Percentiles rank a stretch among this genome's conserved stretches.
Conservation (phyloP, 35 echinoderm and acorn worm genomes). For the Apostichopus parvimensis region DNA sequence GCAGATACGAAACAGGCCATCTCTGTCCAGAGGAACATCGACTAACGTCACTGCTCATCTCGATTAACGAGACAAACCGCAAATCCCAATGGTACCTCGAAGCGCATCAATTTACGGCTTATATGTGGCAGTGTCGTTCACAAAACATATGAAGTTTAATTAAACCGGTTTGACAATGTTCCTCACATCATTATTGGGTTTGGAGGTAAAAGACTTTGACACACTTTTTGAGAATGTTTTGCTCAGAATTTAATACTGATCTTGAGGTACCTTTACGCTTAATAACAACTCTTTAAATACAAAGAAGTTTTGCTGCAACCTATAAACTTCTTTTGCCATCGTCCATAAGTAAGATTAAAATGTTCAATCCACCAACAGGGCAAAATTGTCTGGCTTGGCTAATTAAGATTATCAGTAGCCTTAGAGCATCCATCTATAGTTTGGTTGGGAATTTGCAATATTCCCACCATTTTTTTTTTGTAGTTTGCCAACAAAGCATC, state of each 20-base stretch:
- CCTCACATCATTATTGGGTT: neutral
- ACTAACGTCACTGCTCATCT: neutral
- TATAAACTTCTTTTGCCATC: too few relatives aligned
- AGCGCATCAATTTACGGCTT: slow-evolving; percentile 11
- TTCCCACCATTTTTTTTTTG: too few relatives aligned
- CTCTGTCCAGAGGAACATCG: neutral
- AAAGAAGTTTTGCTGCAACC: too few relatives aligned
- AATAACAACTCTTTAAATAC: neutral
- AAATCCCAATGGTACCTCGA: neutral
- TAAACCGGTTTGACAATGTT: neutral
- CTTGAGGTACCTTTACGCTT: neutral
- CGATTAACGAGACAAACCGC: neutral
- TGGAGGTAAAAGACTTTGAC: neutral
- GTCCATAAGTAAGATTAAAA: too few relatives aligned
- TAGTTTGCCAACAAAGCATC: too few relatives aligned
- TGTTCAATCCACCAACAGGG: too few relatives aligned
- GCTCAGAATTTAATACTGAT: neutral
- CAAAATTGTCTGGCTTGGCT: too few relatives aligned
- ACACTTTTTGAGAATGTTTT: neutral
- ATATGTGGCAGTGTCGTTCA: neutral
- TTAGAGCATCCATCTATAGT: too few relatives aligned
- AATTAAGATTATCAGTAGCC: too few relatives aligned
- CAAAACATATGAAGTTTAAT: neutral
- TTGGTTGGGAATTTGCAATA: too few relatives aligned
- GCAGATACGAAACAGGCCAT: neutral